Conservation (phyloP, 2,888 invertebrate genomes). For the Nebria brevicollis region DNA sequence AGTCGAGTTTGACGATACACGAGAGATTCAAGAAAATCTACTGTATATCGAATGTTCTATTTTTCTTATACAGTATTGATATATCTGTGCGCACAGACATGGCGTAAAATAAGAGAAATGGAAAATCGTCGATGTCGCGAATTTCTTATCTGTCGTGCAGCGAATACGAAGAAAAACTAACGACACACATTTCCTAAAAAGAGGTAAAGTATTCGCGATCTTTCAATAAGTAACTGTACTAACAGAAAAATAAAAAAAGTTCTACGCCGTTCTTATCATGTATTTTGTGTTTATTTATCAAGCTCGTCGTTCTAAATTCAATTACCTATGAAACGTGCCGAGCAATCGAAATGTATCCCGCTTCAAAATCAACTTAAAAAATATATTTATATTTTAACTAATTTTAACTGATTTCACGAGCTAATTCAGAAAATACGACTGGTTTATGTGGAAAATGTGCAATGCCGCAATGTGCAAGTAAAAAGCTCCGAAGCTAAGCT, state of each 20-base stretch:
- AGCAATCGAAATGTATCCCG: background rate
- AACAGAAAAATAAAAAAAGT: slow-evolving; percentile 22
- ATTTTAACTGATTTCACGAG: background rate
- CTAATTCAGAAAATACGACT: background rate
- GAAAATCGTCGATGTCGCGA: slow-evolving; percentile 14
- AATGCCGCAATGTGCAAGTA: background rate
- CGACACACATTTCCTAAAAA: background rate
- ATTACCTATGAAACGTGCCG: background rate
- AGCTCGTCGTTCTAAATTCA: background rate
- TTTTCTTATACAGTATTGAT: slow-evolving; percentile 33
- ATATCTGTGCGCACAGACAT: slow-evolving; percentile 24
- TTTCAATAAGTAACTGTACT: slow-evolving; percentile 7
- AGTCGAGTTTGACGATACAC: slow-evolving; percentile 28
- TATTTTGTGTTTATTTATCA: background rate
- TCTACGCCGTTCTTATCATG: background rate
- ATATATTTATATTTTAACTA: background rate
- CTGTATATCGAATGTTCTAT: slow-evolving; percentile 14
- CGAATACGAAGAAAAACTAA: background rate
- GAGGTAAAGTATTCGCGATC: background rate
- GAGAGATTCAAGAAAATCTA: background rate
- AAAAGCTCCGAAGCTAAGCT: background rate
- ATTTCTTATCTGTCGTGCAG: slow-evolving; percentile 24
- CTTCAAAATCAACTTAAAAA: background rate
- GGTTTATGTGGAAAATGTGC: background rate
- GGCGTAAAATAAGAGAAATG: slow-evolving; percentile 27